These are phyloP conservation scores for Allacma fusca DNA, from an alignment of 2,888 invertebrate genomes.

Conservation along the genomic window DNA sequence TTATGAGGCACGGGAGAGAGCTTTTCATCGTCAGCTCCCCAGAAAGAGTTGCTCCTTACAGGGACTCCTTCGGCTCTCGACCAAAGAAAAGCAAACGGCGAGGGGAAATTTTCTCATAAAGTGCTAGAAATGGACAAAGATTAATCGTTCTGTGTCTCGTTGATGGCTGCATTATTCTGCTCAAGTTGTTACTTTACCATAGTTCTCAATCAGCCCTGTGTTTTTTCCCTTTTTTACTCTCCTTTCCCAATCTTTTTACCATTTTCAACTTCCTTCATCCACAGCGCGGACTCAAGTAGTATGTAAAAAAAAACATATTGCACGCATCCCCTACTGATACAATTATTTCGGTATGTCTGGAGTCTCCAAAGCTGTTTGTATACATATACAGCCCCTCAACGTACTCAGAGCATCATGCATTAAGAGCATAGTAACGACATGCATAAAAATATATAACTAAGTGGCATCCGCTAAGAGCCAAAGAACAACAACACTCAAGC, in stretches of 20 bases:
- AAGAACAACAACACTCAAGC: no score
- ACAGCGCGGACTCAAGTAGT: neutral
- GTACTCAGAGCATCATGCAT: no score
- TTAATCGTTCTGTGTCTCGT: slow-evolving; percentile 61
- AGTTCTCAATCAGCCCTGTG: slow-evolving; percentile 46
- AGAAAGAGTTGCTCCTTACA: no score
- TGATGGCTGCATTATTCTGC: slow-evolving; percentile 62
- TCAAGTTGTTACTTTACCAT: slow-evolving; percentile 60
- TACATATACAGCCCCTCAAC: no score
- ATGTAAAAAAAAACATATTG: neutral
- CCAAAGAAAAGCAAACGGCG: slow-evolving; percentile 27
- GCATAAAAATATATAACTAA: no score
- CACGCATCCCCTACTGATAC: neutral
- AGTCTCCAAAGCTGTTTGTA: no score
- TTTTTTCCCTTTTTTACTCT: slow-evolving; percentile 5
- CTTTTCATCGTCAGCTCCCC: no score
- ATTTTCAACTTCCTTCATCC: neutral
- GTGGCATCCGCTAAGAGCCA: no score
- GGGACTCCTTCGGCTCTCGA: neutral
- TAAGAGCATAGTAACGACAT: no score
- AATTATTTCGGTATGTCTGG: no score
- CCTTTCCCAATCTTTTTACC: slow-evolving; percentile 21
- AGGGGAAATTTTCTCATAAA: slow-evolving; percentile 60
- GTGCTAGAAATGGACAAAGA: slow-evolving; percentile 62
- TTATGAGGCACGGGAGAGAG: no score